Evolutionary conservation across 2,113 vertebrate genomes (phyloP).

Genomic region (Apaloderma vittatum): DNA sequence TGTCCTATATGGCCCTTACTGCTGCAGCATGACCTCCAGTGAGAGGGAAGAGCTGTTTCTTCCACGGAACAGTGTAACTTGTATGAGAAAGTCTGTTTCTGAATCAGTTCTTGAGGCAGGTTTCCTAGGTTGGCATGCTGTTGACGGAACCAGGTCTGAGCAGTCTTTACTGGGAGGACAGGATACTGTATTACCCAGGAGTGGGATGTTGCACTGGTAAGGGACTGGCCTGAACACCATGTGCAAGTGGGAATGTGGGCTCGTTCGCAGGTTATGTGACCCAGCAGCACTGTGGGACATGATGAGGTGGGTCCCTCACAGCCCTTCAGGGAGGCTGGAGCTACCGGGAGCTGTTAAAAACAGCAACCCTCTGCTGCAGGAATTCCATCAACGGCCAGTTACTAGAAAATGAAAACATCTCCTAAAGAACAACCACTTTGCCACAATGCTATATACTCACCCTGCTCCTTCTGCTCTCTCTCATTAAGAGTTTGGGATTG

Average conservation of each 20-base stretch:
- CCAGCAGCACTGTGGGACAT: not conserved
- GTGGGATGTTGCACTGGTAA: not conserved
- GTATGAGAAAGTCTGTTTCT: not conserved
- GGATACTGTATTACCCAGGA: not conserved
- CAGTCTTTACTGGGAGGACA: not conserved
- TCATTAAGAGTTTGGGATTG: not conserved
- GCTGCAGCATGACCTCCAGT: not conserved
- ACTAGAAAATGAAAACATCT: not conserved
- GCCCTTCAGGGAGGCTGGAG: not conserved
- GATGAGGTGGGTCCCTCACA: not conserved
- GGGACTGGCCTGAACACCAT: not conserved
- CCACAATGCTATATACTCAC: not conserved
- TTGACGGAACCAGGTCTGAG: not conserved
- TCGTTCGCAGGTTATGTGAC: not conserved
- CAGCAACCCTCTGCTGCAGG: not conserved
- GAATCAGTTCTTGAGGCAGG: not conserved
- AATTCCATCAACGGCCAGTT: not conserved
- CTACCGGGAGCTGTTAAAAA: not conserved
- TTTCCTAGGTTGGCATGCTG: not conserved
- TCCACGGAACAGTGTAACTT: not conserved
- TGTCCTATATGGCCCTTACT: not conserved
- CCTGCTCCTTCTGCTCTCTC: not conserved
- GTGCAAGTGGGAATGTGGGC: not conserved
- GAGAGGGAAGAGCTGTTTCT: not conserved
- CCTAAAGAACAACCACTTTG: not conserved